Base-by-base conservation (phyloP, 2,888 invertebrate genomes). In the Stegana nigrithorax region DNA sequence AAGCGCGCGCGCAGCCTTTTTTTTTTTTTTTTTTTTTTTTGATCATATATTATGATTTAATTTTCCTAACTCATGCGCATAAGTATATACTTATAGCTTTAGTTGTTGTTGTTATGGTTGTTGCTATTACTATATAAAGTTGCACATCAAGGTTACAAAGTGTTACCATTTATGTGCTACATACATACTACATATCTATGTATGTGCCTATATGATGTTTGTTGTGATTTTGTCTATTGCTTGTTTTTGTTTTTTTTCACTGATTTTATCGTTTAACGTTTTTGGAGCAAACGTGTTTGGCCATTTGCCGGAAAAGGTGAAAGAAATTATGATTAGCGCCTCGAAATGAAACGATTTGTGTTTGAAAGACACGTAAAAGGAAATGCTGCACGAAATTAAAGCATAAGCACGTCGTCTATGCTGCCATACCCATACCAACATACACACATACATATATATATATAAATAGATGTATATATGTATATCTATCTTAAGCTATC, bases 261-360 rank as follows among this genome's bases (percentile, higher is more conserved):
- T 50, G 25, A 39, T 39, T 39, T 4, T 36, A 14, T 39, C n/a
- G n/a, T n/a, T n/a, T n/a, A n/a, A n/a, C n/a, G 42, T 42, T n/a
- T 42, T 12, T 1, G 47, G 12, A 47, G 25, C 25, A 25, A 19
- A 36, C n/a, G 32, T 36, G 19, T 55, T n/a, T 39, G 39, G 5
- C 12, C 39, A 39, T 14, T 39, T 55, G 27, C 21, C 32, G n/a
- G 32, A n/a, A 23, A 55, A 55, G 53, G 32, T 55, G 21, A 55
- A 32, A 55, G 32, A 36, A 55, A 55, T 55, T 36, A 17, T 55
- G 53, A 55, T 55, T 55, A 36, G 36, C 32, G 19, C 12, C 32
- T 36, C 32, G 36, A 26, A 45, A 45, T 45, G 14, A 8, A 39
- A 39, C 17, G n/a, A 5, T 14, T 39, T 8, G 17, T 39, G 14